Conservation (phyloP, 2,797 vertebrate species). For the Sebastiscus tertius region DNA sequence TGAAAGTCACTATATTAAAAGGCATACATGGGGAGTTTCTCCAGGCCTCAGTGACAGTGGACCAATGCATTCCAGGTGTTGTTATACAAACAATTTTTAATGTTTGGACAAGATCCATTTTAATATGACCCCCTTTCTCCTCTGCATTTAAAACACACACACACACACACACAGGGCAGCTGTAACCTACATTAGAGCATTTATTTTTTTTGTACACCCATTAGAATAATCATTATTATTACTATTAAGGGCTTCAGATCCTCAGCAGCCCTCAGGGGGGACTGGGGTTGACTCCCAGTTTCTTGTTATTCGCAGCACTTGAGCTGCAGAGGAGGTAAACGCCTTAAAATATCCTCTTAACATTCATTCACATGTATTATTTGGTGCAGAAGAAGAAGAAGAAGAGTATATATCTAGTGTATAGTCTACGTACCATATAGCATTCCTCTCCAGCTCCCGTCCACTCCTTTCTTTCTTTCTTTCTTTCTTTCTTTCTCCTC, state of each 20-base stretch:
- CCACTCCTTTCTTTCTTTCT: constrained; percentile 64
- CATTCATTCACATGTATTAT: neutral
- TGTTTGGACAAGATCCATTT: constrained; percentile 57
- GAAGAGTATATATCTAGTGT: constrained; percentile 5
- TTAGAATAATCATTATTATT: constrained; percentile 38
- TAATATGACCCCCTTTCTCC: constrained; percentile 44
- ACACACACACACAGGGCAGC: neutral
- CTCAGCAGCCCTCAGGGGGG: constrained; percentile 25
- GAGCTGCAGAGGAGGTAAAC: constrained; percentile 16
- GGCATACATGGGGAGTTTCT: constrained; percentile 21
- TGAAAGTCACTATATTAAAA: constrained; percentile 28
- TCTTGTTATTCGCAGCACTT: constrained; percentile 54
- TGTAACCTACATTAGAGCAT: neutral
- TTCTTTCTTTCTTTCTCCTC: constrained; percentile 56
- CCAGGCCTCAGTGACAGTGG: constrained; percentile 51
- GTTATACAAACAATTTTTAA: constrained; percentile 58
- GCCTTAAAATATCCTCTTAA: neutral
- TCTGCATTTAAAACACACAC: constrained; percentile 22
- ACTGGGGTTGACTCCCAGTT: constrained; percentile 63
- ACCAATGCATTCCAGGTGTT: constrained; percentile 69
- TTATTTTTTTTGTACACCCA: neutral
- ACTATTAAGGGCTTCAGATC: constrained; percentile 36
- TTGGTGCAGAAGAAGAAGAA: constrained; percentile 26
- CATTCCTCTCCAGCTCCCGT: constrained; percentile 72
- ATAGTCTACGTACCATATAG: constrained; percentile 81